Conservation (phyloP, 2,113 vertebrate species). For the Malurus cyaneus region DNA sequence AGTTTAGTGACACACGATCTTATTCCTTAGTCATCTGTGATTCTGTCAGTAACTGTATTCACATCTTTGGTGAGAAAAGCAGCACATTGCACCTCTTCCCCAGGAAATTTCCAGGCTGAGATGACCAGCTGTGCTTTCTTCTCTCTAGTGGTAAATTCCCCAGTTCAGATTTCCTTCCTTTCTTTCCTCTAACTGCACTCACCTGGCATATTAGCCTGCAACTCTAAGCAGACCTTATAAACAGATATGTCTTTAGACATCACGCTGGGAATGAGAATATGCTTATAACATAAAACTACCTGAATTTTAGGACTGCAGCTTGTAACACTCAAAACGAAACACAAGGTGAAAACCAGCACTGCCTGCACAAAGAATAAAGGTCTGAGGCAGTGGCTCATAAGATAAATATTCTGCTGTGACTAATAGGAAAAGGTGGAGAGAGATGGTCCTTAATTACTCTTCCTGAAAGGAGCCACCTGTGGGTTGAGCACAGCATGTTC, state of each 20-base stretch:
- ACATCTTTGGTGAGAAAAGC: neutral
- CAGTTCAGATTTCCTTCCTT: neutral
- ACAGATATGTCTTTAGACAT: neutral
- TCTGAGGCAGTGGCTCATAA: neutral
- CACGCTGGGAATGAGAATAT: neutral
- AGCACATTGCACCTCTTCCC: neutral
- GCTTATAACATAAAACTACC: neutral
- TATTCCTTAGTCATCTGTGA: neutral
- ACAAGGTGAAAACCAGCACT: neutral
- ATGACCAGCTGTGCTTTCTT: fast-evolving
- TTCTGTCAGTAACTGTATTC: neutral
- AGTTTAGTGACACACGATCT: neutral
- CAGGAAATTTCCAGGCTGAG: neutral
- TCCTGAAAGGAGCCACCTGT: conserved; percentile 13
- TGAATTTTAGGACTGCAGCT: neutral
- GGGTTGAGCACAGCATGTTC: neutral
- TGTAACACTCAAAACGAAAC: neutral
- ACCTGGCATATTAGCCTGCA: neutral
- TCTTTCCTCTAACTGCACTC: neutral
- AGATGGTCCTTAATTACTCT: neutral
- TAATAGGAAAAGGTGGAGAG: neutral
- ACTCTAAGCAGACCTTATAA: neutral
- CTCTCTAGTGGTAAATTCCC: neutral
- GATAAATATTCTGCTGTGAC: neutral
- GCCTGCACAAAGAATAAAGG: neutral